These are phyloP conservation scores for Pyrrhosoma nymphula DNA, from an alignment of 2,888 invertebrate genomes.

Conservation along the genomic window DNA sequence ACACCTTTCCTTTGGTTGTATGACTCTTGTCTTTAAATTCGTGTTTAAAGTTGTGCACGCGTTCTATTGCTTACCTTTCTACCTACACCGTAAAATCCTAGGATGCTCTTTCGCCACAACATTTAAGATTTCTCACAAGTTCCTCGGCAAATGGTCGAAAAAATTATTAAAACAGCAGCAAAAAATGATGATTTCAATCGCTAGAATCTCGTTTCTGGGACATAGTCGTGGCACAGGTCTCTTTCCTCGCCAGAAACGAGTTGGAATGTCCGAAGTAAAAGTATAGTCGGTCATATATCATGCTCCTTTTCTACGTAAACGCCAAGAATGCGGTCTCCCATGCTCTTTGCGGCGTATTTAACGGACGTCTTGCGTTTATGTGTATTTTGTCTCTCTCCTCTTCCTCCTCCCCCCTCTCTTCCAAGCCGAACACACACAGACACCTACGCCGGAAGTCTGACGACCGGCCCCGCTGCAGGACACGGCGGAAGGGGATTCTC, in stretches of 20 bases:
- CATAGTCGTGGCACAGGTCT: not conserved
- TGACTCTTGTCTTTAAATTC: no score
- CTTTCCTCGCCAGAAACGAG: not conserved
- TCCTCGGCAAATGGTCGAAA: no score
- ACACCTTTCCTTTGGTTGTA: no score
- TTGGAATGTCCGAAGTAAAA: not conserved
- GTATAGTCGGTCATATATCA: not conserved
- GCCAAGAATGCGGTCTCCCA: not conserved
- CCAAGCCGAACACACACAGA: not conserved
- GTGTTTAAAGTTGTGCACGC: no score
- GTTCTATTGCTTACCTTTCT: no score
- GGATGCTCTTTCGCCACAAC: no score
- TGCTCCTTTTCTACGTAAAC: not conserved
- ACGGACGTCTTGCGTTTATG: not conserved
- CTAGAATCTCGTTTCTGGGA: not conserved
- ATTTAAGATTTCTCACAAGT: no score
- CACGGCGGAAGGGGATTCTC: slow-evolving; percentile 15
- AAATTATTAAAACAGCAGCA: not conserved
- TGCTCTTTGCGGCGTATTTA: not conserved
- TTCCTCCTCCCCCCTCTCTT: not conserved
- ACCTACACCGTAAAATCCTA: no score
- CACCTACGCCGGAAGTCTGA: slow-evolving; percentile 24
- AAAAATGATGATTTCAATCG: not conserved
- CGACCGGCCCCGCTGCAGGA: slow-evolving; percentile 1
- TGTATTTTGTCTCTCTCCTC: slow-evolving; percentile 1